Conservation (phyloP, 2,888 invertebrate genomes). For the Muscina levida region DNA sequence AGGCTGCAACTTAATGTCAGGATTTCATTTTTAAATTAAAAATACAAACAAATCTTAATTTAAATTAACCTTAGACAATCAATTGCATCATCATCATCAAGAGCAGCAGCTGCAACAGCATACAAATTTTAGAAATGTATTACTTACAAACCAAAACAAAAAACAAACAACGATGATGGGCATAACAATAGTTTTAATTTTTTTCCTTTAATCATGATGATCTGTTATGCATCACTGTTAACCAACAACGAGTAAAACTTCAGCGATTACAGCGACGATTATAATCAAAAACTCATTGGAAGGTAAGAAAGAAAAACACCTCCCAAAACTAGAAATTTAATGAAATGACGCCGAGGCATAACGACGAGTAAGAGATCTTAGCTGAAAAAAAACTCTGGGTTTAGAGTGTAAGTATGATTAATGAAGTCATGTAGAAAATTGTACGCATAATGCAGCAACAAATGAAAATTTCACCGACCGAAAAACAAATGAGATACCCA, state of each 20-base stretch:
- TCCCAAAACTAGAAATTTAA: neutral
- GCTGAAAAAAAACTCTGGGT: neutral
- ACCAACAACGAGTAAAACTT: conserved; percentile 1
- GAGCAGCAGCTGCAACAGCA: neutral
- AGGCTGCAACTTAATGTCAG: neutral
- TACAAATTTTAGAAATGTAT: neutral
- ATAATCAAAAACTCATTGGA: conserved; percentile 40
- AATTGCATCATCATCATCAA: conserved; percentile 2
- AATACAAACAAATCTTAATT: conserved; percentile 1
- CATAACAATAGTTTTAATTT: neutral
- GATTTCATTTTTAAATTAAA: no score
- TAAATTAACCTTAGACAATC: neutral
- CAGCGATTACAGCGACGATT: conserved; percentile 4
- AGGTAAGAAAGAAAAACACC: neutral
- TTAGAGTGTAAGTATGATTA: conserved; percentile 56
- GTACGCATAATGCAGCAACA: conserved; percentile 45
- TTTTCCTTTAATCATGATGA: conserved; percentile 26
- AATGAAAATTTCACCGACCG: conserved; percentile 15
- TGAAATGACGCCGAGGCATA: neutral
- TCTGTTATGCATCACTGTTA: conserved; percentile 25
- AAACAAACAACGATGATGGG: neutral
- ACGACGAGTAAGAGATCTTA: no score
- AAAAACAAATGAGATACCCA: neutral
- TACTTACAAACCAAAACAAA: neutral
- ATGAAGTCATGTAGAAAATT: conserved; percentile 51